Evolutionary conservation across 2,888 invertebrate genomes (phyloP).

Genomic region (Lycocerus yunnanus): DNA sequence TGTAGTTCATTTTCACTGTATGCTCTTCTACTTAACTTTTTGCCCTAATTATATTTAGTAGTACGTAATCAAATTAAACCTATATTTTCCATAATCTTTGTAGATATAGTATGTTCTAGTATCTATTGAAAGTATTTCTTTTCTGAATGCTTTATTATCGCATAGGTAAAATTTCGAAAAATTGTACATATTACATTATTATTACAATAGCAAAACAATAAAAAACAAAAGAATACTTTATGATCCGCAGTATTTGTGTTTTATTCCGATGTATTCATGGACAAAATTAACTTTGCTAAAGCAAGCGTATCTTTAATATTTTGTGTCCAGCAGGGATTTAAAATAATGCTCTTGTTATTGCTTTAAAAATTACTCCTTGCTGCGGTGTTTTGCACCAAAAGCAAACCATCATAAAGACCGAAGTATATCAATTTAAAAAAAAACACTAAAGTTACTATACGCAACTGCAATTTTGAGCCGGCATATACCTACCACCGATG

Average conservation of each 20-base stretch:
- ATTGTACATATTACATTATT: not conserved
- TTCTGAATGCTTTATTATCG: not conserved
- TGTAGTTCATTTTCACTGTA: constrained; percentile 44
- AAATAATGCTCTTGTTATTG: constrained; percentile 7
- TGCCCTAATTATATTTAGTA: constrained; percentile 27
- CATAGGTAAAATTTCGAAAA: not conserved
- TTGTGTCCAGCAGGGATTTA: constrained; percentile 14
- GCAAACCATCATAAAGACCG: not conserved
- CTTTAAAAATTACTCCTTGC: not conserved
- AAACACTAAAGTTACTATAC: not conserved
- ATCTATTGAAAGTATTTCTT: not conserved
- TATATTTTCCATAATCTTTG: constrained; percentile 14
- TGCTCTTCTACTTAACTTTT: constrained; percentile 30
- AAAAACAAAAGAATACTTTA: constrained; percentile 6
- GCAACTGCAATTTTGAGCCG: not conserved
- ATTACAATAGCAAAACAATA: constrained; percentile 11
- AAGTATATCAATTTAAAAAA: not conserved
- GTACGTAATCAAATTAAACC: constrained; percentile 15
- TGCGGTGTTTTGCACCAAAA: not conserved
- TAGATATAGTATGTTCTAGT: constrained; percentile 7
- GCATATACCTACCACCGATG: not conserved
- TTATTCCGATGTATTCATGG: not conserved
- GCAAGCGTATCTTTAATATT: constrained; percentile 6
- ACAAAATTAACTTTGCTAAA: constrained; percentile 23
- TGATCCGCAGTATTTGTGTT: not conserved